phyloP scores from a whole-genome alignment of 2,888 invertebrate genomes.

The Galerucella nymphaeae region DNA sequence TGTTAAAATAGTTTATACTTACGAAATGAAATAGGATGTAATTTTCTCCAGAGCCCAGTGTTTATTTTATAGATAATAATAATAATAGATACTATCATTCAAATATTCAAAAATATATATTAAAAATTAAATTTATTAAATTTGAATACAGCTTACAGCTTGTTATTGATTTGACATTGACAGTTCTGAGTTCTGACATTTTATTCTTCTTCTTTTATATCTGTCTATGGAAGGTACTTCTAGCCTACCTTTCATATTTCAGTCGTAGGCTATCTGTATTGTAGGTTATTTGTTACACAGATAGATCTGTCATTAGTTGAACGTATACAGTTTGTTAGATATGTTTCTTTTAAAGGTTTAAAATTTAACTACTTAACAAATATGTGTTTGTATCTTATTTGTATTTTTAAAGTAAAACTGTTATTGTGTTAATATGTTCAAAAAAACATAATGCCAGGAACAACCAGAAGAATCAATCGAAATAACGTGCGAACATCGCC shows the following conservation, averaged over 20 bases:
- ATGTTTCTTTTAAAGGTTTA: neutral
- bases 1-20: neutral
- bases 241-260: too few species aligned
- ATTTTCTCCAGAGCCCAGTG: neutral
- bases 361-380: neutral
- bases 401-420: neutral
- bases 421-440: neutral
- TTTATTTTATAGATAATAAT: neutral
- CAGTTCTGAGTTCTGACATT: too few species aligned
- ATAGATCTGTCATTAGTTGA: too few species aligned
- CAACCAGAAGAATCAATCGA: slow-evolving; percentile 54
- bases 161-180: too few species aligned
- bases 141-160: neutral
- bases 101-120: neutral
- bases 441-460: slow-evolving; percentile 47
- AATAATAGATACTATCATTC: neutral
- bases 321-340: too few species aligned
- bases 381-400: neutral
- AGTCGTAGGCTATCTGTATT: too few species aligned
- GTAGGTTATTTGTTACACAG: too few species aligned
- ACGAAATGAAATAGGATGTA: neutral
- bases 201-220: too few species aligned
- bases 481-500: slow-evolving; percentile 49
- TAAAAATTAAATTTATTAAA: neutral
- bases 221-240: too few species aligned